These are phyloP conservation scores for Phania funesta DNA, from an alignment of 2,888 invertebrate species.

Conservation along the genomic window DNA sequence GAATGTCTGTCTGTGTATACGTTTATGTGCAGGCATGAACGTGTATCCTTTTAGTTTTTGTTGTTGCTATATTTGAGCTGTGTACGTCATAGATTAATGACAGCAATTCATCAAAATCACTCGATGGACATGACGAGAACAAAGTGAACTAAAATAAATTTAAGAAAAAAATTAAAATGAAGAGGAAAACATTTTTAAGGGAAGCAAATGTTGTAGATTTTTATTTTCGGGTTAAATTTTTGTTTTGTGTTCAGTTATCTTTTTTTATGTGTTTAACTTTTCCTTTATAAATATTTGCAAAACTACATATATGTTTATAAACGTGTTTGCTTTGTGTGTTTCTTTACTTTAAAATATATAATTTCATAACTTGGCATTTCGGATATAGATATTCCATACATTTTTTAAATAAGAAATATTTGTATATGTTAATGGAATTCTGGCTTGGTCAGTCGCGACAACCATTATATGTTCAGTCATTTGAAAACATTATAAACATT, in stretches of 20 bases:
- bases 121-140: constrained; percentile 80
- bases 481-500: no score
- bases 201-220: constrained; percentile 39
- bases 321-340: not conserved
- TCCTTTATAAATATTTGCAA: not conserved
- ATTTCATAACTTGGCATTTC: no score
- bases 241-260: not conserved
- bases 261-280: no score
- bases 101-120: constrained; percentile 72
- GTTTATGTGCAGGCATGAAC: constrained; percentile 2
- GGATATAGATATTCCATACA: no score
- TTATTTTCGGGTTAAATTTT: constrained; percentile 39
- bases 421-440: no score
- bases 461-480: no score
- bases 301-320: not conserved
- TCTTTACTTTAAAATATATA: no score
- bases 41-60: constrained; percentile 65
- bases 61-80: constrained; percentile 76
- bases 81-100: constrained; percentile 81
- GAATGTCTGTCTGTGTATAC: constrained; percentile 19
- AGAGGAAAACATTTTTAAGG: constrained; percentile 33
- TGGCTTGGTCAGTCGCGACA: no score
- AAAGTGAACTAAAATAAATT: constrained; percentile 46
- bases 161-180: constrained; percentile 7
- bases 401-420: no score